These are phyloP conservation scores for Fissipunctia ypsillon DNA, from an alignment of 2,888 invertebrate genomes.

Conservation along the genomic window DNA sequence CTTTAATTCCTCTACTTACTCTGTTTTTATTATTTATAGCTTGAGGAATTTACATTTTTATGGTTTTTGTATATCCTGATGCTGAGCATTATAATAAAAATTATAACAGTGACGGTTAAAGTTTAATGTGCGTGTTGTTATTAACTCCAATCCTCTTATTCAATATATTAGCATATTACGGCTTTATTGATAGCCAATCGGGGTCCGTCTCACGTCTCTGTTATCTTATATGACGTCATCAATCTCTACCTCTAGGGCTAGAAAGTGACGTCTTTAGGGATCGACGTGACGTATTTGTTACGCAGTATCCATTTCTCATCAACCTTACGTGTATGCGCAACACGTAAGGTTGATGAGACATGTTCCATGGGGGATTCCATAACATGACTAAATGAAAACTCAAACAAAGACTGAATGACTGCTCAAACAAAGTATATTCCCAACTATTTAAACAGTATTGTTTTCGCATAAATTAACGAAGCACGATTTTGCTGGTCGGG, in stretches of 20 bases:
- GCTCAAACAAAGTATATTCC: slow-evolving; percentile 40
- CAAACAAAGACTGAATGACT: too few species aligned
- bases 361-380: slow-evolving; percentile 50
- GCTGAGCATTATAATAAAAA: slow-evolving; percentile 50
- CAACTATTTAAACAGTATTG: slow-evolving; percentile 22
- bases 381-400: too few species aligned
- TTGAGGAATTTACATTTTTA: slow-evolving; percentile 60
- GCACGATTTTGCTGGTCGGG: not conserved
- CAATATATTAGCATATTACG: slow-evolving; percentile 58
- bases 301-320: slow-evolving; percentile 59
- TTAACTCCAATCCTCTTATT: slow-evolving; percentile 29
- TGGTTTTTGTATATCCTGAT: slow-evolving; percentile 59
- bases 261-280: slow-evolving; percentile 70
- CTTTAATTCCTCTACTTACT: slow-evolving; percentile 57
- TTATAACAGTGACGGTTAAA: slow-evolving; percentile 47
- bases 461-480: slow-evolving; percentile 25
- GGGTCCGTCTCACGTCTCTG: slow-evolving; percentile 47
- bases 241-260: slow-evolving; percentile 65
- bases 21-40: slow-evolving; percentile 57
- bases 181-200: slow-evolving; percentile 32
- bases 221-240: slow-evolving; percentile 54
- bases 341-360: slow-evolving; percentile 44
- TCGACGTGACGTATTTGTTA: slow-evolving; percentile 54
- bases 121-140: slow-evolving; percentile 46
- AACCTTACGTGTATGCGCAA: slow-evolving; percentile 42